These are phyloP conservation scores for Pipistrellus pipistrellus DNA, from an alignment of 2,797 vertebrate genomes.

Conservation along the genomic window DNA sequence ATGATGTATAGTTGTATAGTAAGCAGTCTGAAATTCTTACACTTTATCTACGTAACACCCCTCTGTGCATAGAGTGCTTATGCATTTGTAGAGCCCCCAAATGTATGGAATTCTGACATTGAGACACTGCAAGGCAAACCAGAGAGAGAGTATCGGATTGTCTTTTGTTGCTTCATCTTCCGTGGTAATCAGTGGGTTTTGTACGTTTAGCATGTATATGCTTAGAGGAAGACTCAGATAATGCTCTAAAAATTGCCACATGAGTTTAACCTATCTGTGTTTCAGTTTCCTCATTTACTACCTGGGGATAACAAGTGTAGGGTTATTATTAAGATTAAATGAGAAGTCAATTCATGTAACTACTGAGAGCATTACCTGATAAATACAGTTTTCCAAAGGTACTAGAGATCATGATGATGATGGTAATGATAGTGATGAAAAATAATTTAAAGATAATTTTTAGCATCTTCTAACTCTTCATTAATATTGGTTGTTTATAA, in stretches of 20 bases:
- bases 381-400: conserved; percentile 21
- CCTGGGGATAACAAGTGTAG: neutral
- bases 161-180: neutral
- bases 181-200: neutral
- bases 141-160: neutral
- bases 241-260: neutral
- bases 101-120: neutral
- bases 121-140: neutral
- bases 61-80: neutral
- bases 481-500: neutral
- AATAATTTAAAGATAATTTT: conserved; percentile 30
- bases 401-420: neutral
- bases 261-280: neutral
- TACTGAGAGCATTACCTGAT: neutral
- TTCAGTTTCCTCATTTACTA: neutral
- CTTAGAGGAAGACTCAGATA: neutral
- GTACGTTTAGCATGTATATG: neutral
- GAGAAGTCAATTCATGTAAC: neutral
- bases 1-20: neutral
- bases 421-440: neutral
- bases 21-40: conserved; percentile 38
- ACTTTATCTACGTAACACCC: neutral
- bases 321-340: conserved; percentile 40
- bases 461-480: conserved; percentile 26
- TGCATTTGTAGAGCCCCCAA: neutral